Percentiles rank a stretch among this genome's conserved stretches.
These are phyloP conservation scores for Dryadula phaetusa DNA, from an alignment of 2,888 invertebrate genomes.

Conservation along the genomic window DNA sequence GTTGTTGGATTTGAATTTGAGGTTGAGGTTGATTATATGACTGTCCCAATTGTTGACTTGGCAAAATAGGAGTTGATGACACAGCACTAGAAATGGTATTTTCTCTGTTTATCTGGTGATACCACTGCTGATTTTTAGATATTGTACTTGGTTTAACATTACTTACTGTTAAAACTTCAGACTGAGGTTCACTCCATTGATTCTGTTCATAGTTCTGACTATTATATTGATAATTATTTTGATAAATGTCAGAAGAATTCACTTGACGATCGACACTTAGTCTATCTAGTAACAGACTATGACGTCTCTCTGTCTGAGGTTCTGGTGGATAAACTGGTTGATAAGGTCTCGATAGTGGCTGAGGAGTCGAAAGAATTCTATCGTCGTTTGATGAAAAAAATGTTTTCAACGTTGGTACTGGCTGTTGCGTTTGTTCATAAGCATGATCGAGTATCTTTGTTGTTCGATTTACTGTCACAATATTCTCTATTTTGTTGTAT, in stretches of 20 bases:
- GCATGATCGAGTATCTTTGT: slow-evolving; percentile 72
- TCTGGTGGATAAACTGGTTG: slow-evolving; percentile 67
- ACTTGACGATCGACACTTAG: slow-evolving; percentile 76
- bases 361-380: slow-evolving; percentile 63
- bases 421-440: slow-evolving; percentile 60
- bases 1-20: slow-evolving; percentile 51
- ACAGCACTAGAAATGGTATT: slow-evolving; percentile 64
- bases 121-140: slow-evolving; percentile 75
- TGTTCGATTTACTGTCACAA: slow-evolving; percentile 75
- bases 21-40: slow-evolving; percentile 42
- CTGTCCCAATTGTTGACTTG: slow-evolving; percentile 54
- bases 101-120: slow-evolving; percentile 66
- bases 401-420: slow-evolving; percentile 68
- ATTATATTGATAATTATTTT: slow-evolving; percentile 61
- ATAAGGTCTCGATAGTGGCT: slow-evolving; percentile 61
- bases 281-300: slow-evolving; percentile 73
- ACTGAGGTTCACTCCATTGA: slow-evolving; percentile 71
- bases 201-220: slow-evolving; percentile 65
- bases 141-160: slow-evolving; percentile 78
- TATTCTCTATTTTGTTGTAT: slow-evolving; percentile 75
- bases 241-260: slow-evolving; percentile 68
- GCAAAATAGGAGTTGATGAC: slow-evolving; percentile 53
- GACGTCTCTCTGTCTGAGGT: slow-evolving; percentile 69
- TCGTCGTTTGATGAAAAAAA: slow-evolving; percentile 72
- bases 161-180: slow-evolving; percentile 73